Percentiles rank a stretch among this genome's conserved stretches.
These are phyloP conservation scores for Phalacrocorax brasilianus DNA, from an alignment of 2,113 vertebrate genomes.

Conservation along the genomic window DNA sequence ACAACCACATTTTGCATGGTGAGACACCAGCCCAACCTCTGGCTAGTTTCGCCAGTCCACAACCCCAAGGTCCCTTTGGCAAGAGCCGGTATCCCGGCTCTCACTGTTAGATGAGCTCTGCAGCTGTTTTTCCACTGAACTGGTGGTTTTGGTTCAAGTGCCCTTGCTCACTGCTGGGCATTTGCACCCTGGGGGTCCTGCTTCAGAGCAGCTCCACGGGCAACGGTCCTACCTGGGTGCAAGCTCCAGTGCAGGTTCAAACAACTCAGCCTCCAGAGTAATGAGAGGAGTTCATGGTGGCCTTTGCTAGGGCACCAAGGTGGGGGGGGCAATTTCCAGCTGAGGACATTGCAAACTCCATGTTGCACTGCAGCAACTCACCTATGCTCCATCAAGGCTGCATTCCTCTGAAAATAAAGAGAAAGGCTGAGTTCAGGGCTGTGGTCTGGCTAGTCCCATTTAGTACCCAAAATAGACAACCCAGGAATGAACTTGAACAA, in stretches of 20 bases:
- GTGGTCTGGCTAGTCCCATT: neutral
- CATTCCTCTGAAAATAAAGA: slow-evolving; percentile 39
- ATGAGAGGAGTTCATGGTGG: neutral
- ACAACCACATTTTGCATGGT: neutral
- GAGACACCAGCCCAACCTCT: neutral
- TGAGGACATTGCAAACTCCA: neutral
- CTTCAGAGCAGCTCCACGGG: neutral
- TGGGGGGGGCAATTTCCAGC: neutral
- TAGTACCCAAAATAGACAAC: neutral
- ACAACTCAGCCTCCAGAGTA: neutral
- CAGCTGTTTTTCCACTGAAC: neutral
- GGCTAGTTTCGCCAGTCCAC: neutral
- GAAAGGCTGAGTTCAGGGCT: neutral
- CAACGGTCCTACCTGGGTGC: neutral
- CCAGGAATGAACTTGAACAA: neutral
- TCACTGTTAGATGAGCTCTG: neutral
- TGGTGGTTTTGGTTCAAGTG: neutral
- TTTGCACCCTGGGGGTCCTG: neutral
- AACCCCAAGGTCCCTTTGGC: neutral
- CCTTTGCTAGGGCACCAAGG: neutral
- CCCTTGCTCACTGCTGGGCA: neutral
- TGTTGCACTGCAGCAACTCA: neutral
- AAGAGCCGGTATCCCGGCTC: fast-evolving
- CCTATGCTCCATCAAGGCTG: neutral
- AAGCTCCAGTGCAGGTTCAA: neutral